These are phyloP conservation scores for Dichetophora obliterata DNA, from an alignment of 2,888 invertebrate genomes.

Conservation along the genomic window DNA sequence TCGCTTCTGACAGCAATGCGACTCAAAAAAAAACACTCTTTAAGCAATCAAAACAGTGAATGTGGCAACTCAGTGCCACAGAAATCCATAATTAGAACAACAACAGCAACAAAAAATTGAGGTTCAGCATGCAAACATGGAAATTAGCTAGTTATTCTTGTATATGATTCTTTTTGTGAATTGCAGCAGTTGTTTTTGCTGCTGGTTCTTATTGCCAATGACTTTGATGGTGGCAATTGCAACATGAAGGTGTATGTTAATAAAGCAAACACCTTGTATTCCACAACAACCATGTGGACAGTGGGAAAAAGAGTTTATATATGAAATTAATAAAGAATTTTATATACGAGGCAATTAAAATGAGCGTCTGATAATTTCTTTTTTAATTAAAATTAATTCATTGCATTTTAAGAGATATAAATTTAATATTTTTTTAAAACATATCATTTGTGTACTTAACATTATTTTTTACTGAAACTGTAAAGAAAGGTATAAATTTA, in stretches of 20 bases:
- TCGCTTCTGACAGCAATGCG: not conserved
- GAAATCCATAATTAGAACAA: not conserved
- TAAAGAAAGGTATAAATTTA: too few species aligned
- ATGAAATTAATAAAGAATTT: too few species aligned
- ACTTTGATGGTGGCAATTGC: slow-evolving; percentile 20
- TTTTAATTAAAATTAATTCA: too few species aligned
- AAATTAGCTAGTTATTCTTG: not conserved
- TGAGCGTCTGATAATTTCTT: too few species aligned
- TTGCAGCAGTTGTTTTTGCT: slow-evolving; percentile 2
- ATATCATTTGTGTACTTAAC: too few species aligned
- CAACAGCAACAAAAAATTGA: not conserved
- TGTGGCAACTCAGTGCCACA: not conserved
- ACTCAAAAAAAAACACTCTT: not conserved
- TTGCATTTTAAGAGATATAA: too few species aligned
- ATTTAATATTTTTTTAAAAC: too few species aligned
- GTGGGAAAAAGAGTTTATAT: slow-evolving; percentile 8
- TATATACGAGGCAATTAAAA: too few species aligned
- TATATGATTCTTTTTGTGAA: not conserved
- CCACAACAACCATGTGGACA: not conserved
- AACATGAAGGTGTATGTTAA: slow-evolving; percentile 53
- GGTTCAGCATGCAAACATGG: slow-evolving; percentile 8
- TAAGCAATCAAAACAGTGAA: not conserved
- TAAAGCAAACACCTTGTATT: slow-evolving; percentile 39
- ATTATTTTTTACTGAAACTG: too few species aligned
- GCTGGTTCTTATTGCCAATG: slow-evolving; percentile 24